Base-by-base conservation (phyloP, 2,797 vertebrate species). In the Sylvia borin region DNA sequence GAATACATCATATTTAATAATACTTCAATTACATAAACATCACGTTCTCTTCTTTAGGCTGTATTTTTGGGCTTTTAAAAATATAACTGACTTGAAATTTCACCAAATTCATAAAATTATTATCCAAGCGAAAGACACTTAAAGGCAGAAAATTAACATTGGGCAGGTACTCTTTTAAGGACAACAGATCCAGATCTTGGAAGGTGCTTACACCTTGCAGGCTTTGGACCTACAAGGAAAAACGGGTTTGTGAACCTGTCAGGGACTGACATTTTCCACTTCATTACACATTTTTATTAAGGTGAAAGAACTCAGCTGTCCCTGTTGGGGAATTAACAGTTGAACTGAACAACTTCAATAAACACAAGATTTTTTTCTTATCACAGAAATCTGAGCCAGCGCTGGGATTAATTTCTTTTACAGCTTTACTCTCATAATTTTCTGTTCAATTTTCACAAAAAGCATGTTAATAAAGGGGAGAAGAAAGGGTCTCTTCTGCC, bases 401-500 rank as follows among this genome's bases (percentile, higher is more conserved):
- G n/a, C 58, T 86, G 29, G 45, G 48, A 71, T 74, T 48, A 0
- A 43, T 68, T 67, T 79, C 11, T 50, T 73, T 92, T 88, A 80
- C 74, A 92, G 76, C 45, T 86, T 94, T 89, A 85, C 58, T 91
- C 36, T 85, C 73, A 65, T 61, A 36, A 76, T 90, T 96, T 94
- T 92, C 31, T 53, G 51, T 77, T 95, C 68, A 55, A 55, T 92
- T 95, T 96, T 73, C 54, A 85, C 32, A 90, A 86, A 96, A 73
- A 96, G 32, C 48, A 77, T 80, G 40, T 90, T 87, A 89, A 92
- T 60, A 92, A 95, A 88, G 64, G 78, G 79, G 81, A 96, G 87
- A 76, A 95, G 68, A 94, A 95, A 88, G 66, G 81, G n/a, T 93
- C 83, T 96, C 75, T 96, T 96, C 96, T 92, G 96, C 96, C 92